These are phyloP conservation scores for Prionace glauca DNA, from an alignment of 2,797 vertebrate species.

Conservation along the genomic window DNA sequence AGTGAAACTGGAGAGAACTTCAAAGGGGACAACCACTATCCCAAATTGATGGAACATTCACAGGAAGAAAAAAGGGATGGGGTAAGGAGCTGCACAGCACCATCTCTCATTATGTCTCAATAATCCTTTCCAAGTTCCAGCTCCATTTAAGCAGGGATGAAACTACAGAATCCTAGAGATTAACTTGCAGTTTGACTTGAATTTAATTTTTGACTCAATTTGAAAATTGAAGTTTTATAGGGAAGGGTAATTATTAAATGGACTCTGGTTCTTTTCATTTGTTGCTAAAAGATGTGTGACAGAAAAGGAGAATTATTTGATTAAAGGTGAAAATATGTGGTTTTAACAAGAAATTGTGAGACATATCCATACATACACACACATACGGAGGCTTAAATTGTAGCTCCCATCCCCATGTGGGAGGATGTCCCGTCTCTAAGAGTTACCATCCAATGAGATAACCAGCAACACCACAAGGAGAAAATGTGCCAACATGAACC, in stretches of 20 bases:
- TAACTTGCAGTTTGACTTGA: not conserved
- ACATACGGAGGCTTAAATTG: too few species aligned
- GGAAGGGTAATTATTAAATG: not conserved
- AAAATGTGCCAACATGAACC: not conserved
- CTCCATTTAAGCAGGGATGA: not conserved
- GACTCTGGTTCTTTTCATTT: not conserved
- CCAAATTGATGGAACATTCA: slow-evolving; percentile 62
- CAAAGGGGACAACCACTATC: slow-evolving; percentile 65
- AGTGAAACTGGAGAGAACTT: slow-evolving; percentile 70
- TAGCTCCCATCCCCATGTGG: too few species aligned
- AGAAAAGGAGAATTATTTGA: not conserved
- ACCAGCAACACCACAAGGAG: not conserved
- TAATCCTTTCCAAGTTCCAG: not conserved
- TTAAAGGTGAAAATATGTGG: not conserved
- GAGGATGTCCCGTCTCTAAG: too few species aligned
- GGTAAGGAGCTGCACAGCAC: slow-evolving; percentile 57
- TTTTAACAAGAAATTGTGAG: not conserved
- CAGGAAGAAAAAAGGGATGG: slow-evolving; percentile 67
- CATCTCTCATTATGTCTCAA: slow-evolving; percentile 41
- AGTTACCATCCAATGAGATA: not conserved
- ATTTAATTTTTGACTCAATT: not conserved
- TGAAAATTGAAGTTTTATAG: not conserved
- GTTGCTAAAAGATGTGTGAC: not conserved
- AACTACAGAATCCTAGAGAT: not conserved
- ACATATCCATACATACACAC: not conserved